Conservation (phyloP, 2,113 vertebrate species). For the Muntiacus muntjak region DNA sequence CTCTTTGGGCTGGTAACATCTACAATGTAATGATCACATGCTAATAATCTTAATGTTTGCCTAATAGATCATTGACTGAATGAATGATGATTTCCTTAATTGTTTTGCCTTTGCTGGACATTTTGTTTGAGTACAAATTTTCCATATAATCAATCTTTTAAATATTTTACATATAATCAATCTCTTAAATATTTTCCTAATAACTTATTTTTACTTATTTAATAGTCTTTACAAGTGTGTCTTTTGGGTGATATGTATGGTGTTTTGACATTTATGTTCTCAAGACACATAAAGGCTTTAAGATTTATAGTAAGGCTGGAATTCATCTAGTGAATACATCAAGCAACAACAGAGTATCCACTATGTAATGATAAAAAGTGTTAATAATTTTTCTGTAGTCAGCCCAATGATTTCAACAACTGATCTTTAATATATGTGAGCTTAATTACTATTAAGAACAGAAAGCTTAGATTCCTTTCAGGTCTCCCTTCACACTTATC, state of each 20-base stretch:
- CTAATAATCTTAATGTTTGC: not conserved
- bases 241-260: not conserved
- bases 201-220: slow-evolving; percentile 25
- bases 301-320: not conserved
- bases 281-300: not conserved
- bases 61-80: not conserved
- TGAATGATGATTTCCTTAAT: not conserved
- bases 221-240: not conserved
- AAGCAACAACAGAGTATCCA: not conserved
- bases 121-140: slow-evolving; percentile 10
- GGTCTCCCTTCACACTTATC: slow-evolving; percentile 32
- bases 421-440: not conserved
- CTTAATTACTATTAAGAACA: slow-evolving; percentile 2
- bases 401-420: slow-evolving; percentile 6
- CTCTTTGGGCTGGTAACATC: not conserved
- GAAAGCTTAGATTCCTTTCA: slow-evolving; percentile 14
- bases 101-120: slow-evolving; percentile 15
- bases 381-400: not conserved
- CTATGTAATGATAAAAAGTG: slow-evolving; percentile 20
- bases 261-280: slow-evolving; percentile 37
- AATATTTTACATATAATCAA: not conserved
- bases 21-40: not conserved
- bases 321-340: not conserved
- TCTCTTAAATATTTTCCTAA: slow-evolving; percentile 8
- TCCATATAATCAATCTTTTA: not conserved